Evolutionary conservation across 2,797 vertebrate genomes (phyloP), one percentile per base, ranked within the genome.

Genomic region (Hippopotamyrus pictus): DNA sequence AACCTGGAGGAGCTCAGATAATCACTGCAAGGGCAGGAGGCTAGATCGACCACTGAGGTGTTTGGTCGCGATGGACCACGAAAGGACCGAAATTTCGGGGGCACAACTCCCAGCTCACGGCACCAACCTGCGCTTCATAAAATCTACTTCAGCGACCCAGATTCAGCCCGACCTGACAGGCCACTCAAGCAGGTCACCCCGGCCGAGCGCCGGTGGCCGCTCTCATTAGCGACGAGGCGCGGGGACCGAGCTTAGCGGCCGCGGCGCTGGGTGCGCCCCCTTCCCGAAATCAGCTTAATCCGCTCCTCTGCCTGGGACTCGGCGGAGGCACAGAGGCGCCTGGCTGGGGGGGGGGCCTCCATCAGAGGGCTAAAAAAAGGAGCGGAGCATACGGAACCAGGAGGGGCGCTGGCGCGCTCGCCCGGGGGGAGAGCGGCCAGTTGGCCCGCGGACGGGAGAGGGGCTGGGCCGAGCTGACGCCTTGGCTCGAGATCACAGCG

Each of bases 201-300:
- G 50, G 17, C 92, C 91, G 90, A 91, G 90, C 89, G 90, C 92
- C 89, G 87, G 87, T 92, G 93, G 93, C 87, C 59, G 53, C 90
- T 29, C 48, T 95, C 91, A 94, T 95, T 94, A 96, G 95, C 95
- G 94, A 94, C 94, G 94, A 94, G 91, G 94, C 93, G 4, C 94
- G 94, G 95, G 96, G 96, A 96, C 95, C 94, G 94, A 96, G 96
- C 96, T 96, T 96, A 96, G 94, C 95, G 94, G 93, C 95, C 94
- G 95, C 95, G 96, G 95, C 92, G 93, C 93, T 94, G 93, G 94
- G 94, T 94, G 94, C 91, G 93, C 94, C 94, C 94, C 93, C 93
- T 93, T 94, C 92, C 12, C 41, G 93, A 94, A 95, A 95, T 95
- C 93, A 95, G 93, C 95, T 95, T 95, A 95, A 95, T 95, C 94